Conservation (phyloP, 1,140 invertebrate genomes). For the Drosophila funebris region DNA sequence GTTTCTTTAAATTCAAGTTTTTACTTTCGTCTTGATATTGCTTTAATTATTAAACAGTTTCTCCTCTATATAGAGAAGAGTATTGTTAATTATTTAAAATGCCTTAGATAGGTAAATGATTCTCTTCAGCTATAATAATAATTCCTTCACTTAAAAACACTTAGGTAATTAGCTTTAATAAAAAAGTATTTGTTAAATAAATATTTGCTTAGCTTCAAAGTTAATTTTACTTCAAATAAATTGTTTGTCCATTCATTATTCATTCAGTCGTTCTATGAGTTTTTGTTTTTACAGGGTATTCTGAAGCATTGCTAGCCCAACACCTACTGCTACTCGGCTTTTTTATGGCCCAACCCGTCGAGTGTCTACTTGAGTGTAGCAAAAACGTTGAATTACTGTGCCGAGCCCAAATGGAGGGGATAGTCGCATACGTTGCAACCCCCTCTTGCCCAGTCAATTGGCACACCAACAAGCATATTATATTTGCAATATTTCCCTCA, state of each 20-base stretch:
- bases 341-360: slow-evolving; percentile 41
- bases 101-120: too few relatives aligned
- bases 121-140: too few relatives aligned
- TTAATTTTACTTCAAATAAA: neutral
- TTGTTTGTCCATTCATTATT: neutral
- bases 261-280: too few relatives aligned
- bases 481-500: slow-evolving; percentile 72
- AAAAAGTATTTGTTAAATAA: too few relatives aligned
- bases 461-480: slow-evolving; percentile 65
- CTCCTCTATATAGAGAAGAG: too few relatives aligned
- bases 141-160: too few relatives aligned
- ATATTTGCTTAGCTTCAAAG: too few relatives aligned
- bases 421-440: slow-evolving; percentile 9
- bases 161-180: too few relatives aligned
- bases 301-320: neutral
- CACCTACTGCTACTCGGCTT: slow-evolving; percentile 9
- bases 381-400: slow-evolving; percentile 56
- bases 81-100: too few relatives aligned
- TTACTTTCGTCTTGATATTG: too few relatives aligned
- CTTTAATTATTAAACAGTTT: too few relatives aligned
- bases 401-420: slow-evolving; percentile 15
- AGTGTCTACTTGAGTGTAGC: slow-evolving; percentile 57
- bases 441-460: neutral
- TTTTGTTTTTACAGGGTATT: slow-evolving; percentile 28
- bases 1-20: neutral